Base-by-base conservation (phyloP, 2,888 invertebrate species). In the Euphydryas editha region DNA sequence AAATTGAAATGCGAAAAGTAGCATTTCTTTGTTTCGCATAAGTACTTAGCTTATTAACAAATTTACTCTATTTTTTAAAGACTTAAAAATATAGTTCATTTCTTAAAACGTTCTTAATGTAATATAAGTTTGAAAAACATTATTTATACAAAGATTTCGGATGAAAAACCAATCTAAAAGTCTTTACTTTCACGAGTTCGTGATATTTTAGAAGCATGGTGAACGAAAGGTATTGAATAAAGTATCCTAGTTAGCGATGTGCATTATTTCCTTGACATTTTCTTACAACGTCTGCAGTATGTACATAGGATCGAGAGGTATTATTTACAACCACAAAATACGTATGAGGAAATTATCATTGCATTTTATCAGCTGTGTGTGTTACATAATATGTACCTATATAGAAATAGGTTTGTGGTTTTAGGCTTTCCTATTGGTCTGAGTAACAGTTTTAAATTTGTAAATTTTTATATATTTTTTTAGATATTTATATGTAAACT, bases 1-100 rank as follows among this genome's bases (percentile, higher is more conserved):
- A 80, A 81, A 80, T 80, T 85, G 85, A 85, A 84, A 70, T 70
- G 71, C 68, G 62, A 67, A 30, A 54, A 36, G 61, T 51, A 56
- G 57, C 39, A 44, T 44, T 5, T 44, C 54, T 69, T 67, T 67
- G 71, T 70, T 20, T 24, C 37, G 11, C 42, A 62, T 49, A 30
- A 2, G 4, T 24, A 58, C 58, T 39, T 17, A 46, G 8, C 20
- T 17, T 59, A 59, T 47, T 10, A 51, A 51, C 20, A 3, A 7
- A 49, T 13, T 49, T 8, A 54, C 49, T 13, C 49, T 6, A 20
- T 20, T 11, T 4, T 21, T 49, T 15, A 21, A 24, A 21, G 15
- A 49, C 6, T 2, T 15, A 13, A 1, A 15, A 24, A 15, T 21
- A 21, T 13, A 49, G 6, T 24, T 15, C 5, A n/a, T 15, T 24